Conservation (phyloP, 2,797 vertebrate species). For the Parotocinclus haroldoi region DNA sequence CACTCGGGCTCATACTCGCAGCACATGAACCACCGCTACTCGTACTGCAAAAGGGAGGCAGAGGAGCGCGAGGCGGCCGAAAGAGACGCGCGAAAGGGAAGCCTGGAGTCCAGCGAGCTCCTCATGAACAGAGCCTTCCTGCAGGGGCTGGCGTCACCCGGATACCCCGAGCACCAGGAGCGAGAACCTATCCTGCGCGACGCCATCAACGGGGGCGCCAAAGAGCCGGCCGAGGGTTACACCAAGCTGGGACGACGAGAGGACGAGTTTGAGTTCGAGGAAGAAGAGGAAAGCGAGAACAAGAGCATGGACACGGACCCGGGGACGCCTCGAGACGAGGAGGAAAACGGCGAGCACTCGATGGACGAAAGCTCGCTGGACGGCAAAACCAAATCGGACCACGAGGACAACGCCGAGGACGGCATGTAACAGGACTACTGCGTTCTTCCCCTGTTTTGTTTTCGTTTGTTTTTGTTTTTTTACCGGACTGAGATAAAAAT, state of each 20-base stretch:
- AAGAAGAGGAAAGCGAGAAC: constrained; percentile 95
- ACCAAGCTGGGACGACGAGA: constrained; percentile 87
- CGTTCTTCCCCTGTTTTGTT: constrained; percentile 69
- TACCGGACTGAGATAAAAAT: constrained; percentile 71
- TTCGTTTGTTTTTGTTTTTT: constrained; percentile 42
- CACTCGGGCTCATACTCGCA: constrained; percentile 98
- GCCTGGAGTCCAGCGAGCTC: constrained; percentile 94
- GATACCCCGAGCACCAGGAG: constrained; percentile 92
- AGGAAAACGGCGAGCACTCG: constrained; percentile 95
- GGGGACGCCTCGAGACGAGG: constrained; percentile 95
- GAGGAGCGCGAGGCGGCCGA: constrained; percentile 96
- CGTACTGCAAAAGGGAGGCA: constrained; percentile 97
- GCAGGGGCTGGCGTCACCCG: constrained; percentile 92
- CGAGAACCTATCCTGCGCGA: constrained; percentile 78
- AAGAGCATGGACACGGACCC: constrained; percentile 99
- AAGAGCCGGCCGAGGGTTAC: constrained; percentile 87
- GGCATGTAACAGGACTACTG: constrained; percentile 90
- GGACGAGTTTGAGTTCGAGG: constrained; percentile 90
- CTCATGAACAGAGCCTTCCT: constrained; percentile 96
- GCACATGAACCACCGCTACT: constrained; percentile 99
- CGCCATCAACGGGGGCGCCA: constrained; percentile 74
- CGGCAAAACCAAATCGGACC: constrained; percentile 99
- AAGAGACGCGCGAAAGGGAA: constrained; percentile 90
- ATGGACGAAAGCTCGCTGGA: constrained; percentile 99
- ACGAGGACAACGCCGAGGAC: constrained; percentile 96